A percentile compares a stretch with the other conserved stretches of the same genome.
These are phyloP conservation scores for Solea solea DNA, from an alignment of 2,113 vertebrate genomes.

Conservation along the genomic window DNA sequence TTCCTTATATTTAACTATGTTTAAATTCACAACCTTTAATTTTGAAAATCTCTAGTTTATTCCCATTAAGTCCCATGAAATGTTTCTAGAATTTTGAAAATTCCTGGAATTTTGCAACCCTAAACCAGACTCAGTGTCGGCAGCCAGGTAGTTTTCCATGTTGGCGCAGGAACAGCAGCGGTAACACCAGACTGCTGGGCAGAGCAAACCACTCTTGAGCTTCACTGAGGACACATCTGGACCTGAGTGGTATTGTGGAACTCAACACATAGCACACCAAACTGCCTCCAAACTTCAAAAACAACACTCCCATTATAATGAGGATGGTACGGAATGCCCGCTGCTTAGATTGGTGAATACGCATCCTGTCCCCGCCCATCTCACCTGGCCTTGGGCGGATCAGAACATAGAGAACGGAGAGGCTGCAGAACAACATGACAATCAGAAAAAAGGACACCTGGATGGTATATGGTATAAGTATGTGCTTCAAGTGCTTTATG, in stretches of 20 bases:
- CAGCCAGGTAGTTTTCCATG: too few species aligned
- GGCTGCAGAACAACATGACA: constrained; percentile 4
- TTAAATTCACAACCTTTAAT: too few species aligned
- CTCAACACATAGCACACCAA: not conserved
- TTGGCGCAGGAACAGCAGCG: constrained; percentile 17
- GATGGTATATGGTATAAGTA: not conserved
- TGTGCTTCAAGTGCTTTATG: too few species aligned
- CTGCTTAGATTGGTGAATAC: constrained; percentile 18
- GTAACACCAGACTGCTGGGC: constrained; percentile 15
- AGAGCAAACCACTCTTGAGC: not conserved
- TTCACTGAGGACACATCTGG: accelerated
- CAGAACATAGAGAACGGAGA: constrained; percentile 35
- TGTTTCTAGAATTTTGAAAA: too few species aligned
- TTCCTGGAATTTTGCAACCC: too few species aligned
- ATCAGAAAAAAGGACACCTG: not conserved
- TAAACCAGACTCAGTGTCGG: too few species aligned
- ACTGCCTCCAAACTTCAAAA: not conserved
- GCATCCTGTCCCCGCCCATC: not conserved
- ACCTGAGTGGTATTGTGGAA: too few species aligned
- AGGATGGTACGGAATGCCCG: constrained; percentile 33
- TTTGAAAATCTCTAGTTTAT: too few species aligned
- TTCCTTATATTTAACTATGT: too few species aligned
- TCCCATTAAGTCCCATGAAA: too few species aligned
- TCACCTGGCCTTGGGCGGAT: constrained; percentile 21
- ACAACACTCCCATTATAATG: constrained; percentile 1